A percentile compares a stretch with the other conserved stretches of the same genome.
Conservation (phyloP, 2,888 invertebrate species). For the Lottia scabra region DNA sequence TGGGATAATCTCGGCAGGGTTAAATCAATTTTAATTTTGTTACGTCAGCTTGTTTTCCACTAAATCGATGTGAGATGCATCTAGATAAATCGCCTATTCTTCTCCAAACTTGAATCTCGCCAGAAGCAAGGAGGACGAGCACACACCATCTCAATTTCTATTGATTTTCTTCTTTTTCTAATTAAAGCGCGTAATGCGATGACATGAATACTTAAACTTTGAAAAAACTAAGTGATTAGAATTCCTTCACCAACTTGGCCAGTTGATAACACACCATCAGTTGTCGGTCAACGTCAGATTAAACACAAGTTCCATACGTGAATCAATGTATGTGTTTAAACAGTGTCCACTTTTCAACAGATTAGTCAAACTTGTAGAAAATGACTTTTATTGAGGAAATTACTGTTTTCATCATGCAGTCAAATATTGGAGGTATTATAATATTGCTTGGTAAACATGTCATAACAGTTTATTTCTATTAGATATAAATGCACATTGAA, state of each 20-base stretch:
- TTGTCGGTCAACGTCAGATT: slow-evolving; percentile 1
- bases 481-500: no score
- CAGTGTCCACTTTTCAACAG: neutral
- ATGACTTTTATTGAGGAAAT: slow-evolving; percentile 1
- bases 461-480: neutral
- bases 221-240: slow-evolving; percentile 7
- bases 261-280: slow-evolving; percentile 1
- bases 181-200: slow-evolving; percentile 5
- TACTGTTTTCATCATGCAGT: neutral
- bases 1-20: slow-evolving; percentile 5
- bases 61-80: slow-evolving; percentile 4
- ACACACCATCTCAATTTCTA: slow-evolving; percentile 4
- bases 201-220: slow-evolving; percentile 6
- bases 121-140: slow-evolving; percentile 3
- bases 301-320: neutral
- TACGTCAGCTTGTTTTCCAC: slow-evolving; percentile 6
- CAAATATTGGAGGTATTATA: neutral
- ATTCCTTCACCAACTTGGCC: slow-evolving; percentile 4
- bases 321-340: slow-evolving; percentile 3
- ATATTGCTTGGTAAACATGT: neutral
- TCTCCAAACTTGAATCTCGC: neutral
- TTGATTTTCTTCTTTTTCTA: slow-evolving; percentile 3
- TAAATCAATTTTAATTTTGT: slow-evolving; percentile 7
- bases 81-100: slow-evolving; percentile 6
- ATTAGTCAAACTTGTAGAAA: slow-evolving; percentile 2